Base-by-base conservation (phyloP, 2,888 invertebrate species). In the Hyposoter dolosus region DNA sequence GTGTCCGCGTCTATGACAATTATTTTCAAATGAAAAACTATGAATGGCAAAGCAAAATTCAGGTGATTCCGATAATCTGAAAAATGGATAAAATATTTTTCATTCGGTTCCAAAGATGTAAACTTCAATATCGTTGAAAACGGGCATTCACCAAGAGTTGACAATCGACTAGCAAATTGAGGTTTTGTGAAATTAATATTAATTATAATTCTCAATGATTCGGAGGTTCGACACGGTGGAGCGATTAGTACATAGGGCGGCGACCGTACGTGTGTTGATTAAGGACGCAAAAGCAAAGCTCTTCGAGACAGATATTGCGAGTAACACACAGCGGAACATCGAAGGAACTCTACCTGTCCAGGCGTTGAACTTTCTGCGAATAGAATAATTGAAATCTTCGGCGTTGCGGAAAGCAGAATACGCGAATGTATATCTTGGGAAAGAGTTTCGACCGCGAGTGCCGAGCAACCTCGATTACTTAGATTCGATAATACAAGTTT, bases 321-420 rank as follows among this genome's bases (percentile, higher is more conserved):
- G 47, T 12, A 40, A 43, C 28, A 40, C 56, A 32, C 68, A 32
- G 47, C 77, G 53, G 72, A 56, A 82, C 63, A 63, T 69, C 79
- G 77, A 68, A 80, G 83, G 87, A 83, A 88, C 78, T 85, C 91
- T 90, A 92, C 93, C 91, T 93, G 92, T 87, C 90, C 93, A 86
- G 88, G 93, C 93, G 88, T 93, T 91, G 93, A 93, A 93, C 90
- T 93, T 93, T 91, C 93, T 92, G 84, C 82, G 82, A 72, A 82
- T 86, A 88, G 87, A 90, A 91, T 91, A 90, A 91, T 91, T 91
- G 90, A 91, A 91, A 91, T 91, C 91, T 89, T 91, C 85, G 75
- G 50, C 47, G 19, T 56, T 63, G 28, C 3, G 40, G 65, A 68
- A 71, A 40, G 47, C 60, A 66, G 56, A 66, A 47, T 40, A 7